Percentiles rank a stretch among this genome's conserved stretches.
phyloP scores from a whole-genome alignment of 37 sponge, comb jelly and placozoan species.

The Tethya wilhelma region DNA sequence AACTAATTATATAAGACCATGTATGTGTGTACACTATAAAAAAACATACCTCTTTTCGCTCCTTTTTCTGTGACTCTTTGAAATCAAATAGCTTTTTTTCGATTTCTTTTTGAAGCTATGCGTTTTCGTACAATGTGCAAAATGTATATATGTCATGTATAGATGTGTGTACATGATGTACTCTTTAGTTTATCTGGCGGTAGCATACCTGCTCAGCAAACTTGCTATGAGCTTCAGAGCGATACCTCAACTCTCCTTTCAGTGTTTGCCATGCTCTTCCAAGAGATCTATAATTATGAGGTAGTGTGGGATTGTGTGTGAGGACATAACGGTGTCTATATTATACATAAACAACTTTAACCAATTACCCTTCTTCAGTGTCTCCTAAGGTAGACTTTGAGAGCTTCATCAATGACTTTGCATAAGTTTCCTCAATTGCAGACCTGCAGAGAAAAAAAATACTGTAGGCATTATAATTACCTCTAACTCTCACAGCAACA shows the following conservation, averaged over 20 bases:
- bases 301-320: too few relatives aligned
- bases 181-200: too few relatives aligned
- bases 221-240: slow-evolving; percentile 62
- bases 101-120: slow-evolving; percentile 43
- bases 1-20: neutral
- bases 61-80: slow-evolving; percentile 77
- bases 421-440: slow-evolving; percentile 77
- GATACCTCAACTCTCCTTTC: slow-evolving; percentile 56
- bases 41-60: slow-evolving; percentile 65
- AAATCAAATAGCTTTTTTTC: slow-evolving; percentile 73
- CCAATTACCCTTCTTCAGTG: slow-evolving; percentile 74
- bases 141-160: too few relatives aligned
- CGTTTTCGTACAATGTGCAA: too few relatives aligned
- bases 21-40: neutral
- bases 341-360: neutral
- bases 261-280: slow-evolving; percentile 69
- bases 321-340: too few relatives aligned
- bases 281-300: slow-evolving; percentile 47
- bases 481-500: too few relatives aligned
- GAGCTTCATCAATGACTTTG: slow-evolving; percentile 55
- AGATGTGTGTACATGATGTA: too few relatives aligned
- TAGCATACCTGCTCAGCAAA: slow-evolving; percentile 58
- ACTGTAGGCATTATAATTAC: too few relatives aligned
- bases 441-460: slow-evolving; percentile 42
- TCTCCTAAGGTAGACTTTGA: slow-evolving; percentile 77